Evolutionary conservation across 1,140 invertebrate species (phyloP).

Genomic region (Panulirus ornatus): DNA sequence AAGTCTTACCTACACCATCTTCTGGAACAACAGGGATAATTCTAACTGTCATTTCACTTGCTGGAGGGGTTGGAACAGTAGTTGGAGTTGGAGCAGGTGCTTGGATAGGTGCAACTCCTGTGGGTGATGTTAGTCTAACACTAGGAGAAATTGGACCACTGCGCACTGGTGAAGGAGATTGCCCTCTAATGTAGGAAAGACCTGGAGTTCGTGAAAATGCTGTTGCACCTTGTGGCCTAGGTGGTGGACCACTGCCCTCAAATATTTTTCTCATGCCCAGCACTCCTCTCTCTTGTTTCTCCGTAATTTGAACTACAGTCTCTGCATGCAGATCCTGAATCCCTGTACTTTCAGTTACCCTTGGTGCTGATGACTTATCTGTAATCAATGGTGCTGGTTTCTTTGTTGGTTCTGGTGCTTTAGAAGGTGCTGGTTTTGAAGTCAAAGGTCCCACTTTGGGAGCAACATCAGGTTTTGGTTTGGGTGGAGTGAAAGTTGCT

Average conservation of each 20-base stretch:
- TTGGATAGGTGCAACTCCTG: constrained; percentile 26
- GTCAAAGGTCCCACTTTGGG: constrained; percentile 4
- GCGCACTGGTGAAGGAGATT: constrained; percentile 43
- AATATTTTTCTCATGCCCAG: constrained; percentile 52
- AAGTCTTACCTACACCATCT: constrained; percentile 34
- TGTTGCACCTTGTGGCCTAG: constrained; percentile 46
- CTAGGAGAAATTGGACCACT: constrained; percentile 15
- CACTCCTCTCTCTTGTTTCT: constrained; percentile 44
- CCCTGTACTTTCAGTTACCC: not conserved
- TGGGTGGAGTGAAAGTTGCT: constrained; percentile 21
- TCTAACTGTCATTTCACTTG: not conserved
- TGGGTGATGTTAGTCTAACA: not conserved
- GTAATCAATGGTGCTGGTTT: not conserved
- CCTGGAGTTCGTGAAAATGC: not conserved
- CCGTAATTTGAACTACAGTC: constrained; percentile 24
- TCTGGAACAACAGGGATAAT: constrained; percentile 31
- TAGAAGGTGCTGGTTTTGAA: constrained; percentile 65
- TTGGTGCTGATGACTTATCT: constrained; percentile 13
- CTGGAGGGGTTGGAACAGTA: not conserved
- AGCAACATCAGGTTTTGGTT: constrained; percentile 23
- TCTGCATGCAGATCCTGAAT: constrained; percentile 74
- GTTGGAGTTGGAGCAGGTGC: constrained; percentile 1
- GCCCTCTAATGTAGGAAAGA: not conserved
- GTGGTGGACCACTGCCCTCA: constrained; percentile 56
- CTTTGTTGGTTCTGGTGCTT: not conserved